These are phyloP conservation scores for Trichomalopsis sarcophagae DNA, from an alignment of 1,140 invertebrate genomes.

Conservation along the genomic window DNA sequence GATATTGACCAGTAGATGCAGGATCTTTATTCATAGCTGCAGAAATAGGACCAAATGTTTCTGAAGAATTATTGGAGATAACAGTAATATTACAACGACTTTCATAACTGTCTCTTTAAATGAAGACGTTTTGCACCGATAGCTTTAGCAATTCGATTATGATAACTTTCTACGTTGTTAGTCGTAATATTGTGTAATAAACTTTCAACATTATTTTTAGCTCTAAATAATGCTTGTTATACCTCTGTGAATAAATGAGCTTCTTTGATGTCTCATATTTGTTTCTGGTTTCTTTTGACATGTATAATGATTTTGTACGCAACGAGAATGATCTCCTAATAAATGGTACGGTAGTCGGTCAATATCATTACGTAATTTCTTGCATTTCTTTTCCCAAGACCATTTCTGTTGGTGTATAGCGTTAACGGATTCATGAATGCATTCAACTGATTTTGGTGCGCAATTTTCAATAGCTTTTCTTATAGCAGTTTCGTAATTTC, in stretches of 20 bases:
- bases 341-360: not conserved
- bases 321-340: not conserved
- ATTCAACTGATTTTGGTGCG: not conserved
- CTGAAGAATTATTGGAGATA: constrained; percentile 19
- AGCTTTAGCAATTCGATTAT: not conserved
- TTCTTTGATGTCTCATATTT: not conserved
- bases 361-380: not conserved
- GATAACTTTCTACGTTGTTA: not conserved
- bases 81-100: constrained; percentile 31
- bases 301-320: not conserved
- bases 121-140: constrained; percentile 41
- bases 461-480: not conserved
- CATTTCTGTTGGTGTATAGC: too few relatives aligned
- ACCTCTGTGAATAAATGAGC: not conserved
- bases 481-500: not conserved
- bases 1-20: too few relatives aligned
- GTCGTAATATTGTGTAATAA: not conserved
- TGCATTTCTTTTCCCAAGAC: too few relatives aligned
- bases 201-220: too few relatives aligned
- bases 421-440: not conserved
- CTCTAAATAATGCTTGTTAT: too few relatives aligned
- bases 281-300: not conserved
- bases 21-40: not conserved
- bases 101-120: constrained; percentile 34
- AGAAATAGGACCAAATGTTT: not conserved